phyloP scores from a whole-genome alignment of 2,888 invertebrate species.

The Hyposoter dolosus region DNA sequence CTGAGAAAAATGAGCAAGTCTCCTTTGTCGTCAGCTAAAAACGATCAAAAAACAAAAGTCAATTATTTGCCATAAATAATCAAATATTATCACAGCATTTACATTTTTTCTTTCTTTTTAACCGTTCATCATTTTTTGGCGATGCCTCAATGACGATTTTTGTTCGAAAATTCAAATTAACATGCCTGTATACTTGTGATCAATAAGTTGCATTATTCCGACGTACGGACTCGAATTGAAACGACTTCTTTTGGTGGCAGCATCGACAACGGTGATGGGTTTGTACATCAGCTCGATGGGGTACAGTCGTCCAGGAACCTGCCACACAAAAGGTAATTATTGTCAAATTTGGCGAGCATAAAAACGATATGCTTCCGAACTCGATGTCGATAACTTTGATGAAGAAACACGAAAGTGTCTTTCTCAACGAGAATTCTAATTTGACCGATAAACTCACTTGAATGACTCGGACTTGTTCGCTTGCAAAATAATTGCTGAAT shows the following conservation, averaged over 20 bases:
- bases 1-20: conserved; percentile 98
- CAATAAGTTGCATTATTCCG: conserved; percentile 96
- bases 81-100: no score
- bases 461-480: conserved; percentile 92
- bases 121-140: background rate
- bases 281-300: conserved; percentile 96
- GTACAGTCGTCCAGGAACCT: conserved; percentile 97
- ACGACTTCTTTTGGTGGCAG: conserved; percentile 88
- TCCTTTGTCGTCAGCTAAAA: conserved; percentile 92
- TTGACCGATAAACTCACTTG: conserved; percentile 86
- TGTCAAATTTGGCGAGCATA: background rate
- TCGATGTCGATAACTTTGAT: no score
- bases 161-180: conserved; percentile 51
- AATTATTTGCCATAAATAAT: background rate
- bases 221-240: conserved; percentile 98
- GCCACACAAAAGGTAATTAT: conserved; percentile 64
- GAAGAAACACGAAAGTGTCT: no score
- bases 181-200: conserved; percentile 93
- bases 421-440: background rate
- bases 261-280: conserved; percentile 88
- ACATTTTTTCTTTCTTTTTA: background rate
- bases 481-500: conserved; percentile 95
- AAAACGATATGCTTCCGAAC: no score
- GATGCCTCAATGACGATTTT: no score
- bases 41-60: conserved; percentile 5